Evolutionary conservation across 2,888 invertebrate species (phyloP), one percentile per base, ranked within the genome.

Genomic region (Idaea biselata): DNA sequence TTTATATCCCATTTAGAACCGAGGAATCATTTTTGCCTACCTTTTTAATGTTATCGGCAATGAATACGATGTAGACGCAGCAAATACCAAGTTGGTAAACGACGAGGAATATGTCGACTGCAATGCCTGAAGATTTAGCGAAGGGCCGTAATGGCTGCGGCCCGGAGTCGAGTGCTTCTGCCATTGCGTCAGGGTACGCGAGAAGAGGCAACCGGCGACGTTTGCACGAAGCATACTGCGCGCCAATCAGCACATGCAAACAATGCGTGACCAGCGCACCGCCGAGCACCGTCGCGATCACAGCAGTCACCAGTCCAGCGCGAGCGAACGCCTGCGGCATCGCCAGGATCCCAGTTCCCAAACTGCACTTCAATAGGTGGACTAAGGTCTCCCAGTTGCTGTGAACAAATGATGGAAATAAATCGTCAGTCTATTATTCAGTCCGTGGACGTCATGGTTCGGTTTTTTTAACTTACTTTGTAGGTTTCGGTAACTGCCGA

Each of bases 1-100:
- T 44, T 44, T 44, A 44, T 44, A 44, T 8, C 8, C 44, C 14
- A 44, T 14, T 44, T 44, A 44, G 11, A 44, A 8, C 14, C 44
- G 8, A 32, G 54, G 31, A 56, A 44, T 14, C 55, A 2, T 16
- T 0, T 7, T 14, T 63, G 64, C 44, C 25, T 18, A 97, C 96
- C 82, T 94, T 93, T 82, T 96, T 94, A 6, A 98, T 91, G 80
- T 97, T 98, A 60, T 95, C 94, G 0, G 98, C 95, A 63, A 99
- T 97, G 86, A 99, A 99, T 0, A 99, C 97, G 55, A 97, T 96
- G 86, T 99, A 99, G 17, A 99, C 98, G 86, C 98, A 98, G 86
- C 99, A 99, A 72, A 98, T 97, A 62, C 99, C 99, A 71, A 98
- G 93, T 89, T 98, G 98, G 78, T 98, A 98, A 60, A 96, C 93